Evolutionary conservation across 2,113 vertebrate genomes (phyloP).

Genomic region (Pomatorhinus ruficollis): DNA sequence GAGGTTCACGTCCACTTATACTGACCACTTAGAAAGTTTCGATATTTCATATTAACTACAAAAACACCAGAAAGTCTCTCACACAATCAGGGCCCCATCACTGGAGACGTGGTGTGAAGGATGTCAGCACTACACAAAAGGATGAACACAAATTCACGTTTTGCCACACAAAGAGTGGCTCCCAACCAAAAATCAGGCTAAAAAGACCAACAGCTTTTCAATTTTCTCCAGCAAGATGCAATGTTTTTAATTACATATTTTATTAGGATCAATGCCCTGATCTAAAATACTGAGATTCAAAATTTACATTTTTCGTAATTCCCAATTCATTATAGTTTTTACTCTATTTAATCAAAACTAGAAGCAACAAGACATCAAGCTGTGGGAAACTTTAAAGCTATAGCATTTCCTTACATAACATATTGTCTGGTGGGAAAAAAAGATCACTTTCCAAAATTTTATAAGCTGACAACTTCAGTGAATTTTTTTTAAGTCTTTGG

Average conservation of each 20-base stretch:
- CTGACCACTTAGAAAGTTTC: neutral
- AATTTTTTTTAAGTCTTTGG: neutral
- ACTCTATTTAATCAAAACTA: neutral
- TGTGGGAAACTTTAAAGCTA: neutral
- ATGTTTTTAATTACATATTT: neutral
- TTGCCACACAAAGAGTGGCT: neutral
- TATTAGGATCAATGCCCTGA: neutral
- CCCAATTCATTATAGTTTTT: neutral
- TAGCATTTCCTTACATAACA: constrained; percentile 2
- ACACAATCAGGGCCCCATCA: neutral
- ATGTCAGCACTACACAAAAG: neutral
- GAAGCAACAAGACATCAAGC: neutral
- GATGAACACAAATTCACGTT: neutral
- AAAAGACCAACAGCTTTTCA: neutral
- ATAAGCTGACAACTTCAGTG: neutral
- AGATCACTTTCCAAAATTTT: neutral
- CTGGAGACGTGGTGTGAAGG: accelerated
- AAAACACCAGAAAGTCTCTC: neutral
- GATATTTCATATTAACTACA: neutral
- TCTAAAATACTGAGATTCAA: neutral
- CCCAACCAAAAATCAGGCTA: neutral
- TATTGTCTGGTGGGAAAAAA: neutral
- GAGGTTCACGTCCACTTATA: neutral
- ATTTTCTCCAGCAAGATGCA: neutral
- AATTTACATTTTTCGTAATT: neutral